phyloP scores from a whole-genome alignment of 2,888 invertebrate species.

The Rhimphoctona megacephalus region DNA sequence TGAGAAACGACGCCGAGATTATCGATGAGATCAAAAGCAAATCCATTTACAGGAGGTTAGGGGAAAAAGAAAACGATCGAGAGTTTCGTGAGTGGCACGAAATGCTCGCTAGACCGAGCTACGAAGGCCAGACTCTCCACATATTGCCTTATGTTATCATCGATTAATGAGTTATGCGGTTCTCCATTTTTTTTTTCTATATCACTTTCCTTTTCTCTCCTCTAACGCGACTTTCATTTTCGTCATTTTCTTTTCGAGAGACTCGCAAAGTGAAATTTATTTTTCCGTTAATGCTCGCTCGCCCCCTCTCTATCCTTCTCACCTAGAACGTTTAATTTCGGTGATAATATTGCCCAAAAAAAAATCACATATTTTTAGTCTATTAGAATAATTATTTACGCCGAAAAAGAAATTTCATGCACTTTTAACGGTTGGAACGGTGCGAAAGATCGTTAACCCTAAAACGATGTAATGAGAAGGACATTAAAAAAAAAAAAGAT shows the following conservation, averaged over 20 bases:
- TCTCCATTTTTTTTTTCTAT: conserved; percentile 19
- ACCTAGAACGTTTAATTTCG: not conserved
- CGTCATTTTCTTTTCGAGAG: conserved; percentile 19
- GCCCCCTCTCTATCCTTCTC: conserved; percentile 16
- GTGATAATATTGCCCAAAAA: conserved; percentile 7
- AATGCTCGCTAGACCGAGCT: conserved; percentile 90
- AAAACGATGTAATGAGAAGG: too few relatives aligned
- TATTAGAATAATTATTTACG: conserved; percentile 42
- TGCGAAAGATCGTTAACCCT: not conserved
- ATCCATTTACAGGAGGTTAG: conserved; percentile 73
- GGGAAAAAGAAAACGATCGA: conserved; percentile 79
- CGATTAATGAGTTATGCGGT: conserved; percentile 87
- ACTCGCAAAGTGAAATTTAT: not conserved
- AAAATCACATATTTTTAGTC: conserved; percentile 23
- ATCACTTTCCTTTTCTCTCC: conserved; percentile 6
- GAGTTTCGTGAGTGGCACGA: conserved; percentile 97
- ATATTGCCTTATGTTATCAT: conserved; percentile 99
- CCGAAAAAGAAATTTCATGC: not conserved
- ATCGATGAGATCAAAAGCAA: conserved; percentile 65
- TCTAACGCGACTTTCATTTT: conserved; percentile 10
- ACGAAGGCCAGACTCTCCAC: conserved; percentile 92
- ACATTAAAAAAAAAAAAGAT: not conserved
- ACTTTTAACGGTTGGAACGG: not conserved
- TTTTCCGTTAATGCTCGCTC: conserved; percentile 18
- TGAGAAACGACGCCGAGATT: conserved; percentile 51